phyloP scores from a whole-genome alignment of 2,888 invertebrate genomes.

The Callyntrura sp. region DNA sequence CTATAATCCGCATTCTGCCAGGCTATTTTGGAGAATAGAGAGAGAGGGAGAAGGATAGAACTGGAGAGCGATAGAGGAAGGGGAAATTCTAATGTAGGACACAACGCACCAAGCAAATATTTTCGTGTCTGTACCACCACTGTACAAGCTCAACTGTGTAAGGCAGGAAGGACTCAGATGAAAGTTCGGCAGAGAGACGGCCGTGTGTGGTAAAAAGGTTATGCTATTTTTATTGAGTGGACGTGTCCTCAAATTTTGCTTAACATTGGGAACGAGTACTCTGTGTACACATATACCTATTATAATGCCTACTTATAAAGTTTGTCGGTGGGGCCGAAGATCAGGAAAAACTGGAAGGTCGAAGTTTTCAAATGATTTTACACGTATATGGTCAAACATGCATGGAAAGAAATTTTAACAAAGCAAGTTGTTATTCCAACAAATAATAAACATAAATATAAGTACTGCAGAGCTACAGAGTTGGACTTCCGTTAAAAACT shows the following conservation, averaged over 20 bases:
- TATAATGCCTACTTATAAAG: background rate
- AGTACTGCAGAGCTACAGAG: too few relatives aligned
- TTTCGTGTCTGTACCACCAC: background rate
- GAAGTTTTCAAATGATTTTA: background rate
- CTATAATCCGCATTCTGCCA: background rate
- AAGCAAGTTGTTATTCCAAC: too few relatives aligned
- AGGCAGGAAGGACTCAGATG: too few relatives aligned
- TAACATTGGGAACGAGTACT: too few relatives aligned
- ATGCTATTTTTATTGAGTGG: constrained; percentile 31
- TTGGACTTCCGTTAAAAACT: background rate
- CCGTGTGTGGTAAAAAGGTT: background rate
- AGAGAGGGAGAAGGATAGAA: too few relatives aligned
- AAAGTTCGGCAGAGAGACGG: background rate
- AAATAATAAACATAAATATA: too few relatives aligned
- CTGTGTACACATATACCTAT: background rate
- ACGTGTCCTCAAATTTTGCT: background rate
- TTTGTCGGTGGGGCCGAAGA: background rate
- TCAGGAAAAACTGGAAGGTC: background rate
- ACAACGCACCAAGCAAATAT: too few relatives aligned
- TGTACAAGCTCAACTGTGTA: constrained; percentile 11
- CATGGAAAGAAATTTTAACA: too few relatives aligned
- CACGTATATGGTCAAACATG: too few relatives aligned
- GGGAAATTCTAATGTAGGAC: constrained; percentile 25
- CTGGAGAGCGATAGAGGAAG: constrained; percentile 1
- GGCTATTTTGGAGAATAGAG: background rate